These are phyloP conservation scores for Seladonia tumulorum DNA, from an alignment of 2,888 invertebrate genomes.

Conservation along the genomic window DNA sequence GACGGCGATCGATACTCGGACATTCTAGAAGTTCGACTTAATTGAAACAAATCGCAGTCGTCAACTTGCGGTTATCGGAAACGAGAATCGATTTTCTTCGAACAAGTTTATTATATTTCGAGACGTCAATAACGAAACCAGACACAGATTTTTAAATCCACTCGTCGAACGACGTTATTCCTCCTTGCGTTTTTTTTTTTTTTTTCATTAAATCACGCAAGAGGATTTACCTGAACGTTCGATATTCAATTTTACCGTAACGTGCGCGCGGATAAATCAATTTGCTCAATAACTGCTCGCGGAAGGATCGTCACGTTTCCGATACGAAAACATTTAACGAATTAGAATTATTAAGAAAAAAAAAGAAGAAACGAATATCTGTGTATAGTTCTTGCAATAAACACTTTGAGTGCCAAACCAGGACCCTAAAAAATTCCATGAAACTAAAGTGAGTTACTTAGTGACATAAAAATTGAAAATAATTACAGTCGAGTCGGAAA, in stretches of 20 bases:
- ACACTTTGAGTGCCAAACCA: too few species aligned
- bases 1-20: background rate
- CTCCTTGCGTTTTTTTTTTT: background rate
- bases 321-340: too few species aligned
- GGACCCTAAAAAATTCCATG: too few species aligned
- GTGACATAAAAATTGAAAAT: too few species aligned
- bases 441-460: too few species aligned
- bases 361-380: too few species aligned
- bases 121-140: background rate
- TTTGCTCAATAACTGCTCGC: background rate
- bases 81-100: background rate
- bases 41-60: slow-evolving; percentile 30
- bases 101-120: background rate
- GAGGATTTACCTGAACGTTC: background rate
- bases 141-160: background rate
- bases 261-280: background rate
- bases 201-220: background rate
- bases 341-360: too few species aligned
- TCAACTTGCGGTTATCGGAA: background rate
- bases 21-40: slow-evolving; percentile 11
- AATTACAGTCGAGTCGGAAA: too few species aligned
- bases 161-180: background rate
- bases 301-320: background rate
- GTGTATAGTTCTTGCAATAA: too few species aligned
- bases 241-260: background rate